Evolutionary conservation across 2,113 vertebrate species (phyloP).

Genomic region (Noturus placidus): DNA sequence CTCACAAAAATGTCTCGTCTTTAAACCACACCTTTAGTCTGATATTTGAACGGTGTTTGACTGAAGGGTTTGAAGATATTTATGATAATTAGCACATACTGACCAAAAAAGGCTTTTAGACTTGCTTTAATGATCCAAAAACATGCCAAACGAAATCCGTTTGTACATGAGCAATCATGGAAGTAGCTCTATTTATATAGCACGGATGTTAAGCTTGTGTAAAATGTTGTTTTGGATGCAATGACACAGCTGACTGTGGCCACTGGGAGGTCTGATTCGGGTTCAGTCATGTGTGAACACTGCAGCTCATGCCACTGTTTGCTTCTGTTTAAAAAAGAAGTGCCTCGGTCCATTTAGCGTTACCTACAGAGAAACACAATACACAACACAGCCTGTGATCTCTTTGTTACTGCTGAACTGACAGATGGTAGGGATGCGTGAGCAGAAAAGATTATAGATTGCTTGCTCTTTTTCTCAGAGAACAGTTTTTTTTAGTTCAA

Average conservation of each 20-base stretch:
- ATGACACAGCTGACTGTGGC: conserved; percentile 35
- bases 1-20: not conserved
- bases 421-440: not conserved
- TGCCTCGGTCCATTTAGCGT: not conserved
- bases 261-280: conserved; percentile 45
- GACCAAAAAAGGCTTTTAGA: not conserved
- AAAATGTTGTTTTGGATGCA: conserved; percentile 46
- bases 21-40: not conserved
- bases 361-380: not conserved
- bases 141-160: not conserved
- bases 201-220: conserved; percentile 49
- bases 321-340: conserved; percentile 17
- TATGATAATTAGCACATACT: not conserved
- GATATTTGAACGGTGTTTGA: not conserved
- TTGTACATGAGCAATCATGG: conserved; percentile 47
- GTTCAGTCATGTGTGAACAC: conserved; percentile 47
- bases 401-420: not conserved
- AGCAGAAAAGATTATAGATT: not conserved
- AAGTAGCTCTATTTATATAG: conserved; percentile 38
- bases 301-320: conserved; percentile 26
- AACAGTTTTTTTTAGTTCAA: not conserved
- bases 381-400: not conserved
- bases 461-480: not conserved
- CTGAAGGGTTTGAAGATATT: not conserved
- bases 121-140: not conserved